Base-by-base conservation (phyloP, 1,140 invertebrate species). In the Dendroctonus valens region DNA sequence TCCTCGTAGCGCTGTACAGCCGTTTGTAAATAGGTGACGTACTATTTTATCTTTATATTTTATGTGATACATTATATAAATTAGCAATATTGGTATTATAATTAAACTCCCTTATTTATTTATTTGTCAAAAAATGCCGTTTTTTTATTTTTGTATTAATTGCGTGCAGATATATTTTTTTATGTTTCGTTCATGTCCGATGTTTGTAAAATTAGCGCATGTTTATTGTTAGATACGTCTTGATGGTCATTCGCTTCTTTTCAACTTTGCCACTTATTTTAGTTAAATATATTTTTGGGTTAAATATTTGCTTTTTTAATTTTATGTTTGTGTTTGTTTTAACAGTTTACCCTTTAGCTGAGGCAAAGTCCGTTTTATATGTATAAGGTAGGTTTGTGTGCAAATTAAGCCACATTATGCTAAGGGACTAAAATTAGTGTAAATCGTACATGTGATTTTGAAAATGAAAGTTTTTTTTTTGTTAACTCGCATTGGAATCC, bases 41-140 rank as follows among this genome's bases (percentile, higher is more conserved):
- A 50, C 41, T 69, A 70, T 69, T 61, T 66, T 53, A 46, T 14
- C 52, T 26, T 61, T 70, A 69, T 68, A 59, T 53, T 62, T 67
- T 71, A 64, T 75, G 74, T 75, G 74, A 75, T 75, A 57, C 41
- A 73, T 71, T 52, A 52, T 52, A 52, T 26, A 52, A 59, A 37
- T 53, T 72, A 70, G 67, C 72, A 72, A 75, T 75, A 71, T 73
- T 75, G 71, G 71, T 75, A 75, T 75, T 73, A 70, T 67, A 58
- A 46, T 69, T 58, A 44, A 65, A 59, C 48, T 46, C 5, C 64
- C 63, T 64, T 61, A 58, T 57, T 68, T 54, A 59, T 65, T 65
- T 65, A 38, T 65, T 65, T 44, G 4, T 60, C 42, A 39, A 59
- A 39, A 59, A 9, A 50, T 60, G 3, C 37, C 11, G 8, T 8